These are phyloP conservation scores for Anagyrus pseudococci DNA, from an alignment of 2,888 invertebrate species.

Conservation along the genomic window DNA sequence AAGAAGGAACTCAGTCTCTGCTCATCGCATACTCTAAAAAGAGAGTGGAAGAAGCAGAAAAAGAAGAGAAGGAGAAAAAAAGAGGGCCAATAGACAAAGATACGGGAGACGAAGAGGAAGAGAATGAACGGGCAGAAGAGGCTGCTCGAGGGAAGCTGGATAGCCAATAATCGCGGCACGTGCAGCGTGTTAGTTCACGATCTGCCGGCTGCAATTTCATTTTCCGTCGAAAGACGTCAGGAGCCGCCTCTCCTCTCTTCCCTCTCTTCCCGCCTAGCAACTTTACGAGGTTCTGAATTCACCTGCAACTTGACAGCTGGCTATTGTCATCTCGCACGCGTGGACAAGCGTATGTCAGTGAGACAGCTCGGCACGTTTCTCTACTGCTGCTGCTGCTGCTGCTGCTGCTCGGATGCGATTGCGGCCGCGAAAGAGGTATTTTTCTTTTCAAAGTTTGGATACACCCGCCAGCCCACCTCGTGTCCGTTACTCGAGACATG, in stretches of 20 bases:
- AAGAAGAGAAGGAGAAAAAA: no score
- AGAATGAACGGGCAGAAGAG: constrained; percentile 2
- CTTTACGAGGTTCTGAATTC: background rate
- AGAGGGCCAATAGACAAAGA: no score
- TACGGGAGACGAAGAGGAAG: no score
- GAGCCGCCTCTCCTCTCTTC: background rate
- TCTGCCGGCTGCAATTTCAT: constrained; percentile 24
- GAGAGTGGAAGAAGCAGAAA: no score
- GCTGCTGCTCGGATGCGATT: background rate
- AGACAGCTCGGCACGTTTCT: background rate
- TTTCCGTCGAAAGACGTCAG: constrained; percentile 18
- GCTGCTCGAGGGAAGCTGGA: background rate
- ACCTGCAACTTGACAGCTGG: constrained; percentile 11
- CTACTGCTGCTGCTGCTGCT: no score
- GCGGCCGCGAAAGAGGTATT: background rate
- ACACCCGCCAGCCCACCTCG: no score
- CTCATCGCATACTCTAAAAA: no score
- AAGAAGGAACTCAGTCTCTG: no score
- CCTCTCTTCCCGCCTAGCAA: background rate
- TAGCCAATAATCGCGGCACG: background rate
- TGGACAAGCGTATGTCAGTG: background rate
- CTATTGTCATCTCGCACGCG: constrained; percentile 14
- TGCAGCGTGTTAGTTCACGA: constrained; percentile 16
- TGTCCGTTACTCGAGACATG: no score
- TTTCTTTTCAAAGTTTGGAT: no score